phyloP scores from a whole-genome alignment of 2,888 invertebrate genomes.

The Germaria angustata region DNA sequence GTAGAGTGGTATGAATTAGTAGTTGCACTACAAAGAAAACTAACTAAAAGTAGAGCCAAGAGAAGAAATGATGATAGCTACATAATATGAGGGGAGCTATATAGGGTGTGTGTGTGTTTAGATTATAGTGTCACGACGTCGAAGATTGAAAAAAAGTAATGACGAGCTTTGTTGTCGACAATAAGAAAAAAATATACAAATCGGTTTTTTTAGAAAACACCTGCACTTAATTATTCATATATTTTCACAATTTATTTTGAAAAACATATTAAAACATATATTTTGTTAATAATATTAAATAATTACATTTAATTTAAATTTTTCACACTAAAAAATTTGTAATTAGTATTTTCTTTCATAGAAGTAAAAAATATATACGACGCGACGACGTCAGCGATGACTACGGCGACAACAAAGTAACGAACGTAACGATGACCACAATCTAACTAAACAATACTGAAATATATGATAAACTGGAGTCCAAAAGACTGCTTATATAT shows the following conservation, averaged over 20 bases:
- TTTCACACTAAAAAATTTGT: slow-evolving; percentile 35
- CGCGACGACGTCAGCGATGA: slow-evolving; percentile 59
- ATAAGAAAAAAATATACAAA: slow-evolving; percentile 14
- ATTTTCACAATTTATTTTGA: slow-evolving; percentile 31
- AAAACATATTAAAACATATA: slow-evolving; percentile 16
- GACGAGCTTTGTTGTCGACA: slow-evolving; percentile 63
- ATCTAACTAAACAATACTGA: slow-evolving; percentile 56
- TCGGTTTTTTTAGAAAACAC: slow-evolving; percentile 38
- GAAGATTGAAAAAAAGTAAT: slow-evolving; percentile 46
- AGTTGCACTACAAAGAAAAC: slow-evolving; percentile 63
- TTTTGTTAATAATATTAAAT: neutral
- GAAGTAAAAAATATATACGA: slow-evolving; percentile 47
- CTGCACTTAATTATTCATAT: slow-evolving; percentile 56
- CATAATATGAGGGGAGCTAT: slow-evolving; percentile 1
- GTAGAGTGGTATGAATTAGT: slow-evolving; percentile 41
- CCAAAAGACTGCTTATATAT: slow-evolving; percentile 28
- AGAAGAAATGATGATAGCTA: neutral
- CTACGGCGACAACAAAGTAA: slow-evolving; percentile 59
- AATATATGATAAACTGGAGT: slow-evolving; percentile 51
- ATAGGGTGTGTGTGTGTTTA: slow-evolving; percentile 32
- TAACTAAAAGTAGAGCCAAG: slow-evolving; percentile 34
- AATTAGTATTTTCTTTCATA: slow-evolving; percentile 21
- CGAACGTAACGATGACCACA: slow-evolving; percentile 64
- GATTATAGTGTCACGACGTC: slow-evolving; percentile 64
- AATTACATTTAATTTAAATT: slow-evolving; percentile 56